These are phyloP conservation scores for Agriopis aurantiaria DNA, from an alignment of 2,888 invertebrate genomes.

Conservation along the genomic window DNA sequence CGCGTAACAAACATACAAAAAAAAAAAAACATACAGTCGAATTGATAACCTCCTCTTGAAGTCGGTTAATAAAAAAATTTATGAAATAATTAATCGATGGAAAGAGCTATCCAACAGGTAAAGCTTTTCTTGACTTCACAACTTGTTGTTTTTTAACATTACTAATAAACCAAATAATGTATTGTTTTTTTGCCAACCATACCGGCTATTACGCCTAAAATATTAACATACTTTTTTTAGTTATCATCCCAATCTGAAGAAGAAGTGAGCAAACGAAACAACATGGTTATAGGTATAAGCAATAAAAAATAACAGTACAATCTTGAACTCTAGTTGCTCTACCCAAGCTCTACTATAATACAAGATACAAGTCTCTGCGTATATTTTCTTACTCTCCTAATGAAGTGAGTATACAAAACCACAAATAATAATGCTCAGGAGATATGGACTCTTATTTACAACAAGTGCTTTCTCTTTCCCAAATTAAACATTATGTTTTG, in stretches of 20 bases:
- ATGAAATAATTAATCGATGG: too few species aligned
- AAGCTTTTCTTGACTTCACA: too few species aligned
- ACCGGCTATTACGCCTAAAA: constrained; percentile 61
- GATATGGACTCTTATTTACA: constrained; percentile 31
- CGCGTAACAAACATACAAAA: too few species aligned
- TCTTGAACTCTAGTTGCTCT: constrained; percentile 29
- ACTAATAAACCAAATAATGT: not conserved
- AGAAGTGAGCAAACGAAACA: constrained; percentile 48
- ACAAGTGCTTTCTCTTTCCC: constrained; percentile 21
- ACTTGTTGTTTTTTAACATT: too few species aligned
- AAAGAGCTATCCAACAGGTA: not conserved
- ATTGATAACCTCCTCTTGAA: too few species aligned
- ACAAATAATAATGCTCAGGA: constrained; percentile 31
- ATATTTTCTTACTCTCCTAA: constrained; percentile 16
- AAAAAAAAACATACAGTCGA: too few species aligned
- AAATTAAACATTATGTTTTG: constrained; percentile 30
- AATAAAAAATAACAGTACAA: constrained; percentile 68
- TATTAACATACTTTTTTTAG: constrained; percentile 69
- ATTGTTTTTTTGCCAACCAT: constrained; percentile 54
- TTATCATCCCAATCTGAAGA: constrained; percentile 61
- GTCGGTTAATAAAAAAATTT: too few species aligned
- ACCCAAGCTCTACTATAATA: constrained; percentile 36
- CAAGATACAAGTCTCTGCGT: constrained; percentile 4
- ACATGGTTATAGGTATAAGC: constrained; percentile 65
- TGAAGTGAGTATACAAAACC: constrained; percentile 28